These are phyloP conservation scores for Ophthalmolycus amberensis DNA, from an alignment of 2,113 vertebrate species.

Conservation along the genomic window DNA sequence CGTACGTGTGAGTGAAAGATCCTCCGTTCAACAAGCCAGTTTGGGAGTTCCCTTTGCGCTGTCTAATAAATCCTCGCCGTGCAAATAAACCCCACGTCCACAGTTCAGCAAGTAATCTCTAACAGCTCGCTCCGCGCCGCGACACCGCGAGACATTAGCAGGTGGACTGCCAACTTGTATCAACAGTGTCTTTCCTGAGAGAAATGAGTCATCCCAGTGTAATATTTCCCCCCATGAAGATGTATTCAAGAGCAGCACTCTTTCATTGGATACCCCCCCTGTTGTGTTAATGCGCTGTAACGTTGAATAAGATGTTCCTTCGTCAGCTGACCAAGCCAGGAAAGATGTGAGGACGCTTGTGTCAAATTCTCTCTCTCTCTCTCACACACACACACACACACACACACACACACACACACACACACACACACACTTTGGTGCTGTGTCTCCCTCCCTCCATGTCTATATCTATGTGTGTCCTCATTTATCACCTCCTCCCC, in stretches of 20 bases:
- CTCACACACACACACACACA: not conserved
- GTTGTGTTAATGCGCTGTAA: slow-evolving; percentile 42
- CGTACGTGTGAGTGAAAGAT: slow-evolving; percentile 47
- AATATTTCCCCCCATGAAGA: slow-evolving; percentile 45
- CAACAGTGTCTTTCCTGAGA: slow-evolving; percentile 61
- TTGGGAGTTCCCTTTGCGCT: slow-evolving; percentile 60
- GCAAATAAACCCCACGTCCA: slow-evolving; percentile 65
- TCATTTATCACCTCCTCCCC: slow-evolving; percentile 40
- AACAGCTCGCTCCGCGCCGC: slow-evolving; percentile 30
- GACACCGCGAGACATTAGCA: slow-evolving; percentile 56
- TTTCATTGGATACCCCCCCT: slow-evolving; percentile 36
- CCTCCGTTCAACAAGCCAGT: slow-evolving; percentile 49
- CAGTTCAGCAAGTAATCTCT: slow-evolving; percentile 53
- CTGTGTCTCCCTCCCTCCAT: slow-evolving; percentile 5
- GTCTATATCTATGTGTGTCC: slow-evolving; percentile 31
- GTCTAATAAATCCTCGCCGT: slow-evolving; percentile 68
- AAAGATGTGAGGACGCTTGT: slow-evolving; percentile 45
- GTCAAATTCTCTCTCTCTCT: slow-evolving; percentile 38
- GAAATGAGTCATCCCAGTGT: slow-evolving; percentile 70
- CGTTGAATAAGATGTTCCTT: slow-evolving; percentile 63
- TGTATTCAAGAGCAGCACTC: slow-evolving; percentile 30
- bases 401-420: not conserved
- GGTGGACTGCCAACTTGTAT: slow-evolving; percentile 72
- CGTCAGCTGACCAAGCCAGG: slow-evolving; percentile 45
- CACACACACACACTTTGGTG: slow-evolving; percentile 3